These are phyloP conservation scores for Drosophila littoralis DNA, from an alignment of 1,140 invertebrate species.

Conservation along the genomic window DNA sequence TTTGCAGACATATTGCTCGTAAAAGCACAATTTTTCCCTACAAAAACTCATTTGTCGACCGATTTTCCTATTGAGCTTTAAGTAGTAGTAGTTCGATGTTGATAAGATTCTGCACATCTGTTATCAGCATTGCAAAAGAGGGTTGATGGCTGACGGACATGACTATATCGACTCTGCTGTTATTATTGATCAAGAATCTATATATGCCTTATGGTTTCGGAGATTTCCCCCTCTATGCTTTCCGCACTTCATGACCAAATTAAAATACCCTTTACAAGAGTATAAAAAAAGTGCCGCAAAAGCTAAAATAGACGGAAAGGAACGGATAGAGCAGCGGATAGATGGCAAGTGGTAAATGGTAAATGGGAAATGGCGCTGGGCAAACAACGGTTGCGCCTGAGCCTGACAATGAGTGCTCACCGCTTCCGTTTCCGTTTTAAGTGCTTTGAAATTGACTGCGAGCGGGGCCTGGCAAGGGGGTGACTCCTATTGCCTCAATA, in stretches of 20 bases:
- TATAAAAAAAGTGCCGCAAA: conserved; percentile 39
- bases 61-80: too few species aligned
- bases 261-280: not conserved
- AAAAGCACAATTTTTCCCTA: too few species aligned
- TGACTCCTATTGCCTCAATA: conserved; percentile 1
- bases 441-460: conserved; percentile 54
- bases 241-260: not conserved
- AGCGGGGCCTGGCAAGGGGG: not conserved
- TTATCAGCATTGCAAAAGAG: too few species aligned
- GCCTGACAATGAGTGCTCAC: conserved; percentile 76
- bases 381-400: conserved; percentile 63
- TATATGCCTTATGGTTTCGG: too few species aligned
- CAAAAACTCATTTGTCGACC: too few species aligned
- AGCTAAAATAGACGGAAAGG: not conserved
- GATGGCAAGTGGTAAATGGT: conserved; percentile 51
- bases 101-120: too few species aligned
- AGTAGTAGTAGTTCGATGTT: too few species aligned
- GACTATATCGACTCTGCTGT: too few species aligned
- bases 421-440: conserved; percentile 75
- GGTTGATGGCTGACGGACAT: too few species aligned
- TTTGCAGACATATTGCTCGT: too few species aligned
- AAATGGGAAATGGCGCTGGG: conserved; percentile 46
- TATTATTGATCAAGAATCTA: too few species aligned
- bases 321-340: conserved; percentile 25
- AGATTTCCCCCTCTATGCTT: not conserved